phyloP scores from a whole-genome alignment of 2,888 invertebrate species.

The Cryptocephalus moraei region DNA sequence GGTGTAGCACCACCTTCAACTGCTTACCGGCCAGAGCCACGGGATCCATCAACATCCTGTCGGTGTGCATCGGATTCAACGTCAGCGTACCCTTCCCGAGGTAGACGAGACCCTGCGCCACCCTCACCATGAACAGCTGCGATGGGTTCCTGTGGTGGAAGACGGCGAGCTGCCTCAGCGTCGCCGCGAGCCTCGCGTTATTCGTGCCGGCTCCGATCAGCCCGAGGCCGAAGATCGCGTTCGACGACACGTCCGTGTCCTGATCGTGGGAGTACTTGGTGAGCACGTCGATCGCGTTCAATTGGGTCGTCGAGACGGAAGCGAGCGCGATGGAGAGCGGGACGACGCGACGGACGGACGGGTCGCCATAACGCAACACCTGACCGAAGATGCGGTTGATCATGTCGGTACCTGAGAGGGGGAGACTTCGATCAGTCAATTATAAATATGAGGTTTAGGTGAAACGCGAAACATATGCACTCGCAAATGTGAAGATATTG shows the following conservation, averaged over 20 bases:
- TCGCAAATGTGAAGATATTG: too few relatives aligned
- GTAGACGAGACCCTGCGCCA: slow-evolving; percentile 93
- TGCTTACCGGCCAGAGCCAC: slow-evolving; percentile 80
- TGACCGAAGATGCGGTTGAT: slow-evolving; percentile 91
- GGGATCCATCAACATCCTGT: slow-evolving; percentile 85
- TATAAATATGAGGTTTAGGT: too few relatives aligned
- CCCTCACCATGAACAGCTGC: slow-evolving; percentile 92
- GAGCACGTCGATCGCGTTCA: slow-evolving; percentile 89
- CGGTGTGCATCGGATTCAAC: slow-evolving; percentile 90
- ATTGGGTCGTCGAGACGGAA: slow-evolving; percentile 92
- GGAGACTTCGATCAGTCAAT: too few relatives aligned
- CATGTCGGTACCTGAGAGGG: slow-evolving; percentile 65
- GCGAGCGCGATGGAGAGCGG: slow-evolving; percentile 91
- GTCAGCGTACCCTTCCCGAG: slow-evolving; percentile 97
- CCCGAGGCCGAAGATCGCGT: slow-evolving; percentile 90
- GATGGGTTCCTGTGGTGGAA: slow-evolving; percentile 96
- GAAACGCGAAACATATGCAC: too few relatives aligned
- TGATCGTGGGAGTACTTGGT: slow-evolving; percentile 98
- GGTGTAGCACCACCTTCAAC: too few relatives aligned
- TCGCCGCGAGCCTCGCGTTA: slow-evolving; percentile 87
- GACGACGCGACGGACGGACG: slow-evolving; percentile 84
- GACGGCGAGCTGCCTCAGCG: slow-evolving; percentile 90
- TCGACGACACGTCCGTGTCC: slow-evolving; percentile 94
- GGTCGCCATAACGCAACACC: slow-evolving; percentile 48
- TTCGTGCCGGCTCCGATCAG: slow-evolving; percentile 44